phyloP scores from a whole-genome alignment of 2,797 vertebrate genomes.

The Spinus olivaceus region DNA sequence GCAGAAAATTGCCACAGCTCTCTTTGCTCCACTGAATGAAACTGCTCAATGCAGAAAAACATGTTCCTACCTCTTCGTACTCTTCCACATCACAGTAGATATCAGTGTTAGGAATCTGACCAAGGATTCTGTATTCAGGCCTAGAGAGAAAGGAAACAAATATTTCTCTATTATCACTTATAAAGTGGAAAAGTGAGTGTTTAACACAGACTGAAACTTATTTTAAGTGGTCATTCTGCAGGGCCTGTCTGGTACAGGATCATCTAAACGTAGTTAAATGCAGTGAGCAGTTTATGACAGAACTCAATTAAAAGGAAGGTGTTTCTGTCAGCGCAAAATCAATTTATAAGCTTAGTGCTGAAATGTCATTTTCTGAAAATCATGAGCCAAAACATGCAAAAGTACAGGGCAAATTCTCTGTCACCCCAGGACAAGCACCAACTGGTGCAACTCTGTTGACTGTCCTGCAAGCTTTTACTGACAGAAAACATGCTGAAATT shows the following conservation, averaged over 20 bases:
- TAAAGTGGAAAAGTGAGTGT: not conserved
- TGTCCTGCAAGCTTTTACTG: not conserved
- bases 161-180: not conserved
- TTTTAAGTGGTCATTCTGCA: not conserved
- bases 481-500: not conserved
- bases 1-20: not conserved
- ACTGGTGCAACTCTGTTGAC: not conserved
- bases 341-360: not conserved
- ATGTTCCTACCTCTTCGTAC: constrained; percentile 86
- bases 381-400: not conserved
- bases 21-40: not conserved
- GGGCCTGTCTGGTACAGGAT: not conserved
- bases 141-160: constrained; percentile 69
- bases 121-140: constrained; percentile 86
- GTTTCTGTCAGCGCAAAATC: not conserved
- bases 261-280: not conserved
- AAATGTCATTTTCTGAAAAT: not conserved
- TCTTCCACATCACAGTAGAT: constrained; percentile 88
- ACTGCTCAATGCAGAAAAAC: not conserved
- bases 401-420: not conserved
- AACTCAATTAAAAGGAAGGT: not conserved
- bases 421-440: not conserved
- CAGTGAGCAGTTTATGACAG: not conserved
- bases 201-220: not conserved
- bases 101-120: constrained; percentile 84